phyloP scores from a whole-genome alignment of 2,797 vertebrate species.

The Podargus strigoides region DNA sequence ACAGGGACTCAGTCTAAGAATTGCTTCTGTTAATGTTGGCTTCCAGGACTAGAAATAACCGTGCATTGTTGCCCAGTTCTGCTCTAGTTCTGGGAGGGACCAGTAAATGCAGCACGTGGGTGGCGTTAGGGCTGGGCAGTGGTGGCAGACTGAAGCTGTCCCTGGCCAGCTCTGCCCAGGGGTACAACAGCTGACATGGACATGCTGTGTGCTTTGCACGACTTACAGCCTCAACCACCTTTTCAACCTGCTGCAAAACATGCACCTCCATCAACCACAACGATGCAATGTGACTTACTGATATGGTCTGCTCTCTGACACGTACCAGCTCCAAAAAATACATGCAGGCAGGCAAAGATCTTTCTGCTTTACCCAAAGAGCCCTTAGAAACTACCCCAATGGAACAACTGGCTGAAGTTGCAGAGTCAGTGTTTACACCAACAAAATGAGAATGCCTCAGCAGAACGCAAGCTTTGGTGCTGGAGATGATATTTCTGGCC shows the following conservation, averaged over 20 bases:
- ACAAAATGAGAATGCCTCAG: not conserved
- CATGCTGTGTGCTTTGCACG: rapidly evolving
- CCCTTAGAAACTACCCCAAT: not conserved
- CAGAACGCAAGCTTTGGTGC: not conserved
- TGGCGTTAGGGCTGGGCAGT: not conserved
- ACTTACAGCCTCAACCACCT: not conserved
- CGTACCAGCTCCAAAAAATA: not conserved
- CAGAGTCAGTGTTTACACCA: not conserved
- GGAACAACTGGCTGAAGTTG: rapidly evolving
- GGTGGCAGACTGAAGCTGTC: rapidly evolving
- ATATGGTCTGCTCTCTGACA: not conserved
- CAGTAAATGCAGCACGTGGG: rapidly evolving
- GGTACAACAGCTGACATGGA: rapidly evolving
- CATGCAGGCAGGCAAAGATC: not conserved
- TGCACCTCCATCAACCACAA: rapidly evolving
- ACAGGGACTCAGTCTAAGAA: not conserved
- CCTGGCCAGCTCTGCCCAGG: too few relatives aligned
- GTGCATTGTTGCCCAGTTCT: too few relatives aligned
- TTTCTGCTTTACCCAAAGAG: not conserved
- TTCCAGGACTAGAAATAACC: not conserved
- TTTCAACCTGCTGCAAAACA: not conserved
- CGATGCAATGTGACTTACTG: rapidly evolving
- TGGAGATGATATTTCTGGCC: not conserved
- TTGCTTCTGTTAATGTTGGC: not conserved
- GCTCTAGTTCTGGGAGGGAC: too few relatives aligned